Evolutionary conservation across 2,113 vertebrate genomes (phyloP).

Genomic region (Sigmodon hispidus): DNA sequence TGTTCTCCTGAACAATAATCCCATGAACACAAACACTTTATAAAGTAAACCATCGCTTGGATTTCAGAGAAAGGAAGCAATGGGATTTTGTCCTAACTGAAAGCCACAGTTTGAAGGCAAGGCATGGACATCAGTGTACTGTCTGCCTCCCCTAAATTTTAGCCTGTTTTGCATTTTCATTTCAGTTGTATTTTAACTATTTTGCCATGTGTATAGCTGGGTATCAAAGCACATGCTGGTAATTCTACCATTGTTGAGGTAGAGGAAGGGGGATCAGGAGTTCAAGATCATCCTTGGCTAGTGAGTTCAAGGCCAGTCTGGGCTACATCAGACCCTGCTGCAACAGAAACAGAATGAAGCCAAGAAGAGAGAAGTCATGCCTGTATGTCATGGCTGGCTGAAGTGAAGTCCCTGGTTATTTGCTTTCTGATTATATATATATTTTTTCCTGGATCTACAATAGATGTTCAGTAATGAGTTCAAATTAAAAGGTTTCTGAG

Average conservation of each 20-base stretch:
- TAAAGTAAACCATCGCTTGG: background rate
- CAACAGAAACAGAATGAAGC: background rate
- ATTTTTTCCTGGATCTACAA: background rate
- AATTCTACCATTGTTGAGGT: background rate
- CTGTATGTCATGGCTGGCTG: background rate
- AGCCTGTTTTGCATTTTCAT: constrained; percentile 2
- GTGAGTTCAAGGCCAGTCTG: background rate
- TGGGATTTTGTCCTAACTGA: background rate
- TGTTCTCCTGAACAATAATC: background rate
- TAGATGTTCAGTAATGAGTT: background rate
- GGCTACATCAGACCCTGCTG: background rate
- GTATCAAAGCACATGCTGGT: too few species aligned
- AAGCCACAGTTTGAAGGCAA: background rate
- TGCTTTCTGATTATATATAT: background rate
- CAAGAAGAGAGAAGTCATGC: background rate
- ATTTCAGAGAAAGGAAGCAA: background rate
- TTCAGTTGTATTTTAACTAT: background rate
- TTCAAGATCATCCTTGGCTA: background rate
- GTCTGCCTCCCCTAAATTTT: background rate
- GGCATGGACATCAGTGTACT: too few species aligned
- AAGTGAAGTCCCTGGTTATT: background rate
- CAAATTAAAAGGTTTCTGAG: constrained; percentile 25
- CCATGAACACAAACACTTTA: background rate
- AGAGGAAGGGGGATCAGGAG: background rate
- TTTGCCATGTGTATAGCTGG: background rate